These are phyloP conservation scores for Xenentodon cancila DNA, from an alignment of 2,797 vertebrate genomes.

Conservation along the genomic window DNA sequence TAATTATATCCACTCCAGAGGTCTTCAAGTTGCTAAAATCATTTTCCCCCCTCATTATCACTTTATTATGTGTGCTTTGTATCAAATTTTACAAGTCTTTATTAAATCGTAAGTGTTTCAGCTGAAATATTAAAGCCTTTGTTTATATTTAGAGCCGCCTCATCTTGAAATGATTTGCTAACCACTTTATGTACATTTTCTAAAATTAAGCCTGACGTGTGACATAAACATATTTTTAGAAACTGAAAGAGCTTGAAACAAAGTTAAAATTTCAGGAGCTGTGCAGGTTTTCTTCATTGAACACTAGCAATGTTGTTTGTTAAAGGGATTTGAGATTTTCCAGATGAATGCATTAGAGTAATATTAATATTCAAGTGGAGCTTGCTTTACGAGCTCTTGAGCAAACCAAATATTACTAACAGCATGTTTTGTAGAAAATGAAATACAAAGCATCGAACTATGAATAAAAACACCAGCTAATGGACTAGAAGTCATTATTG, in stretches of 20 bases:
- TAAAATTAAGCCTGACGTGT: neutral
- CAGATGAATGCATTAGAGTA: neutral
- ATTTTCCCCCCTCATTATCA: too few species aligned
- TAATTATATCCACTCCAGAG: too few species aligned
- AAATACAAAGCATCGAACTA: neutral
- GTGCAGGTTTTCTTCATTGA: neutral
- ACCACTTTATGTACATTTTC: too few species aligned
- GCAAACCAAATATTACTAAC: neutral
- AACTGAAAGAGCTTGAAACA: neutral
- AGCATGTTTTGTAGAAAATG: neutral
- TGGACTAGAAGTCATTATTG: too few species aligned
- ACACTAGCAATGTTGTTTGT: neutral
- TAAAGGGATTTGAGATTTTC: neutral
- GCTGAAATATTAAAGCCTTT: neutral
- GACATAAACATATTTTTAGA: conserved; percentile 2
- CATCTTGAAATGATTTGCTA: too few species aligned
- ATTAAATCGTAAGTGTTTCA: too few species aligned
- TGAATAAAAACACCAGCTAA: too few species aligned
- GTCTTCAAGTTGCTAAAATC: too few species aligned
- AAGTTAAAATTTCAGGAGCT: neutral
- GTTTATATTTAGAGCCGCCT: neutral
- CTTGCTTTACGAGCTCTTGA: neutral
- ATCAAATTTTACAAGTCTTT: too few species aligned
- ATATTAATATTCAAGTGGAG: neutral
- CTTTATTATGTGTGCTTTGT: too few species aligned